Percentiles rank a stretch among this genome's conserved stretches.
These are phyloP conservation scores for Tragulus kanchil DNA, from an alignment of 2,113 vertebrate genomes.

Conservation along the genomic window DNA sequence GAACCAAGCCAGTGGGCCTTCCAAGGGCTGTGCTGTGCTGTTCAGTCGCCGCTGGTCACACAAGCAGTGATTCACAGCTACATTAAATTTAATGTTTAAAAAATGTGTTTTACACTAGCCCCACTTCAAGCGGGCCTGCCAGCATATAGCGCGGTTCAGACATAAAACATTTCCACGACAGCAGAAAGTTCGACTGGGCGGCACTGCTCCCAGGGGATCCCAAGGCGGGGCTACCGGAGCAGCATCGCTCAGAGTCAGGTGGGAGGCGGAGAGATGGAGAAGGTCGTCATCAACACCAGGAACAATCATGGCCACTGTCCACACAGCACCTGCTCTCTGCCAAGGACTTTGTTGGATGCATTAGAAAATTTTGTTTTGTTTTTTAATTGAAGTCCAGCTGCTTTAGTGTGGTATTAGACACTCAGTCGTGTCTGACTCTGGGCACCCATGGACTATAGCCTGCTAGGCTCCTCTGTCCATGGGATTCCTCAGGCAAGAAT, in stretches of 20 bases:
- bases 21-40: background rate
- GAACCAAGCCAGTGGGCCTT: background rate
- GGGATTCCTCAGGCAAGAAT: too few species aligned
- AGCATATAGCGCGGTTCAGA: background rate
- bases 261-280: background rate
- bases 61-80: background rate
- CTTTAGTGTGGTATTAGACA: background rate
- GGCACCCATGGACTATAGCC: too few species aligned
- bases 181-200: background rate
- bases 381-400: background rate
- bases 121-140: background rate
- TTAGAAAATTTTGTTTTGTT: background rate
- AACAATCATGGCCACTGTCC: rapidly evolving
- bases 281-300: background rate
- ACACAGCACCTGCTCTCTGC: rapidly evolving
- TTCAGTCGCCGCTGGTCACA: background rate
- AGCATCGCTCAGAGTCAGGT: background rate
- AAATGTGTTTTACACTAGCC: background rate
- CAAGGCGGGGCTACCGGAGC: rapidly evolving
- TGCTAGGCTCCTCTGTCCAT: too few species aligned
- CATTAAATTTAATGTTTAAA: background rate
- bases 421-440: too few species aligned
- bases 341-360: background rate
- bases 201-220: background rate
- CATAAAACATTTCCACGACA: background rate